phyloP scores from a whole-genome alignment of 1,140 invertebrate genomes.

The Platyscapa corneri region DNA sequence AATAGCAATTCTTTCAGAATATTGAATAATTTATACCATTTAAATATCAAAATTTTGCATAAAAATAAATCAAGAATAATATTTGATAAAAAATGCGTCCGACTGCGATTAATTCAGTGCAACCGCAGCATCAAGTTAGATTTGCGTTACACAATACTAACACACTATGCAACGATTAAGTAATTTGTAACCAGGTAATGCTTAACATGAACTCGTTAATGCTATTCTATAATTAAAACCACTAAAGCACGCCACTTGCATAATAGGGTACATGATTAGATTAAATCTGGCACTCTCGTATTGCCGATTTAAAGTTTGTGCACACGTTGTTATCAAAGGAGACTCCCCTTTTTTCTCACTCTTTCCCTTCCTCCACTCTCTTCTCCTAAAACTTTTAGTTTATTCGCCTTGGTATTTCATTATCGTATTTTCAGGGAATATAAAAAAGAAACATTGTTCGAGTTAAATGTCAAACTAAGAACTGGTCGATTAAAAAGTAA shows the following conservation, averaged over 20 bases:
- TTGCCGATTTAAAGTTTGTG: background rate
- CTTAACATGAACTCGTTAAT: constrained; percentile 41
- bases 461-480: too few species aligned
- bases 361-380: background rate
- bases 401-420: too few species aligned
- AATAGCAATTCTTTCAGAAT: background rate
- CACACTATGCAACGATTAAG: constrained; percentile 38
- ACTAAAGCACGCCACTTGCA: constrained; percentile 23
- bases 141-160: constrained; percentile 29
- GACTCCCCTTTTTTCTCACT: background rate
- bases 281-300: background rate
- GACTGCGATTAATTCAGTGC: background rate
- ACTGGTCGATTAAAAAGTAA: too few species aligned
- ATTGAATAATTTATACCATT: background rate
- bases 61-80: background rate
- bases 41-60: background rate
- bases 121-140: too few species aligned
- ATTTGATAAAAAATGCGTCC: background rate
- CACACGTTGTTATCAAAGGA: constrained; percentile 3
- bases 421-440: too few species aligned
- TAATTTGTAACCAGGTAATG: constrained; percentile 37
- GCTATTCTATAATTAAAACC: constrained; percentile 44
- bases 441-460: too few species aligned
- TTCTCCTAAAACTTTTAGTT: too few species aligned
- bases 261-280: constrained; percentile 35